These are phyloP conservation scores for Butastur rufipennis DNA, from an alignment of 2,113 vertebrate genomes.

Conservation along the genomic window DNA sequence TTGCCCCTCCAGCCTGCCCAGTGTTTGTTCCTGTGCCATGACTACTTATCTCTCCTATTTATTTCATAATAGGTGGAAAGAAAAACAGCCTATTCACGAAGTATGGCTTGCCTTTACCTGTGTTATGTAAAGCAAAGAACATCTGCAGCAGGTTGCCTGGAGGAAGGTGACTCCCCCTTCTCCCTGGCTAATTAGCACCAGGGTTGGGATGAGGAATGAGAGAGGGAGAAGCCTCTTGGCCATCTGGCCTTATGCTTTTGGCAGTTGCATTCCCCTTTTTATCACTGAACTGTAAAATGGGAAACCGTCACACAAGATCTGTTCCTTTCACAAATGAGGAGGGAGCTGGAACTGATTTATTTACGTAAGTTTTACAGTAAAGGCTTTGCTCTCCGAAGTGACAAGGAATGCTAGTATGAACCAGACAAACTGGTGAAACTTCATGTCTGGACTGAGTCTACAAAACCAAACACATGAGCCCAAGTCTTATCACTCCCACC, in stretches of 20 bases:
- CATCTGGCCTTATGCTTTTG: neutral
- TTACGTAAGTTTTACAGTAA: neutral
- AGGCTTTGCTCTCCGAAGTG: slow-evolving; percentile 23
- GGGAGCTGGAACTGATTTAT: slow-evolving; percentile 44
- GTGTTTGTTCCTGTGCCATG: neutral
- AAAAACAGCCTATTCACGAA: neutral
- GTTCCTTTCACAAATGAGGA: neutral
- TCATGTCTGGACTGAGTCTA: slow-evolving; percentile 15
- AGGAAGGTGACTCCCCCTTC: neutral
- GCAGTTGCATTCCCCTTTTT: neutral
- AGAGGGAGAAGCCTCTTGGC: neutral
- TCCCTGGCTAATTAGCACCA: neutral
- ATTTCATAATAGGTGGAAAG: neutral
- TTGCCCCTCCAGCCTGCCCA: rapidly evolving
- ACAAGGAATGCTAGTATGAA: slow-evolving; percentile 27
- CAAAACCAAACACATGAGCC: slow-evolving; percentile 11
- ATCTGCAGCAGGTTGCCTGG: neutral
- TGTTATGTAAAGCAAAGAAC: neutral
- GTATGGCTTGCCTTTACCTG: neutral
- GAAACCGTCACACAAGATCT: neutral
- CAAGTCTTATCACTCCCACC: slow-evolving; percentile 2
- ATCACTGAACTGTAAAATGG: slow-evolving; percentile 1
- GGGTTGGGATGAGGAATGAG: neutral
- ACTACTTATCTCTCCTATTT: neutral
- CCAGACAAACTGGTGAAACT: slow-evolving; percentile 31